Percentiles rank a stretch among this genome's conserved stretches.
Conservation (phyloP, 2,113 vertebrate genomes). For the Apaloderma vittatum region DNA sequence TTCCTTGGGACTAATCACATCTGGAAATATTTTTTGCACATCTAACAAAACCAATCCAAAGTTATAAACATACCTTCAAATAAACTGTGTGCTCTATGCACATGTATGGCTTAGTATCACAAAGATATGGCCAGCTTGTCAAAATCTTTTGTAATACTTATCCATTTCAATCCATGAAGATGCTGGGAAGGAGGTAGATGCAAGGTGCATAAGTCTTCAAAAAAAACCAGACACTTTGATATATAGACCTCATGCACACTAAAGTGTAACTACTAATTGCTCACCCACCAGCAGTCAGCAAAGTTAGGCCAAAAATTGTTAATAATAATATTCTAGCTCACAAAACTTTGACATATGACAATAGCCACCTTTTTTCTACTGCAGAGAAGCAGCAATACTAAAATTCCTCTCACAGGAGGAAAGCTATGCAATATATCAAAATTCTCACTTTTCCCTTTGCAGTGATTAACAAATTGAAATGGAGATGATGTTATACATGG, state of each 20-base stretch:
- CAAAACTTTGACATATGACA: constrained; percentile 13
- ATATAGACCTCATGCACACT: not conserved
- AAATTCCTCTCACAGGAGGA: constrained; percentile 15
- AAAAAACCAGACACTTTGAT: not conserved
- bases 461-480: constrained; percentile 29
- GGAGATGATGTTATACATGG: not conserved
- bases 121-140: not conserved
- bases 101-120: not conserved
- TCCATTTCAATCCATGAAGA: not conserved
- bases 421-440: constrained; percentile 4
- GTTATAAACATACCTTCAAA: not conserved
- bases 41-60: constrained; percentile 9
- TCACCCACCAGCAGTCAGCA: not conserved
- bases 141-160: not conserved
- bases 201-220: not conserved
- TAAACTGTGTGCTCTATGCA: not conserved
- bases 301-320: not conserved
- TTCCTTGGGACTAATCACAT: constrained; percentile 16
- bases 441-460: not conserved
- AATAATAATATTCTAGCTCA: constrained; percentile 12
- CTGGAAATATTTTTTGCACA: constrained; percentile 37
- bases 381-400: not conserved
- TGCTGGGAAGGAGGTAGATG: not conserved
- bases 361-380: not conserved
- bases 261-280: not conserved